Evolutionary conservation across 1,140 invertebrate species (phyloP), one percentile per base, ranked within the genome.

Genomic region (Radopholus similis): DNA sequence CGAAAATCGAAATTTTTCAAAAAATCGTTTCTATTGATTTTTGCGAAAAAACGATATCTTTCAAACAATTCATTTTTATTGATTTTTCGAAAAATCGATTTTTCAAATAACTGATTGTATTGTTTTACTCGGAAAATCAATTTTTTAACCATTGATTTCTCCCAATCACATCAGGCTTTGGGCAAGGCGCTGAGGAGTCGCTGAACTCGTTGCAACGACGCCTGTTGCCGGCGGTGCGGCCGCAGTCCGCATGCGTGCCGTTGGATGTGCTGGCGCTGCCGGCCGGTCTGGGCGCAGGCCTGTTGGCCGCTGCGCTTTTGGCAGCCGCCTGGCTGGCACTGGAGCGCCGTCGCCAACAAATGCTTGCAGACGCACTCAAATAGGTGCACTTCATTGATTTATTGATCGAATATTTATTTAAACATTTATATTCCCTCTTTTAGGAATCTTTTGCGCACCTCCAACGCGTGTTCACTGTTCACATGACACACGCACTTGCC

Each of bases 181-280:
- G 11, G 59, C 30, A 3, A 56, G 11, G 26, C n/a, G 30, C 32
- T 40, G 62, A 3, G 40, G 62, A 63, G 8, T 11, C 30, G 11
- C 32, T 4, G 57, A 9, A 13, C 47, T 18, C 11, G 21, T 2
- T 21, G 11, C 11, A 3, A 3, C 15, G n/a, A 28, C 6, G 11
- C 23, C 21, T 11, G 13, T 18, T 26, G 21, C 55, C 11, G 2
- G 26, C 49, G 18, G 4, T 38, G 15, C 11, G 26, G 9, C 18
- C n/a, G n/a, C n/a, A n/a, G n/a, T n/a, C n/a, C n/a, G n/a, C n/a
- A n/a, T 66, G 64, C 38, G 32, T 66, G 1, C 64, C 64, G 9
- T 34, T 62, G 13, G 35, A 60, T 35, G 44, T 32, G 34, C 38
- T 66, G 13, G 49, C 44, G n/a, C 35, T 66, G n/a, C 64, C 64